Base-by-base conservation (phyloP, 2,113 vertebrate species). In the Lophotis ruficrista region DNA sequence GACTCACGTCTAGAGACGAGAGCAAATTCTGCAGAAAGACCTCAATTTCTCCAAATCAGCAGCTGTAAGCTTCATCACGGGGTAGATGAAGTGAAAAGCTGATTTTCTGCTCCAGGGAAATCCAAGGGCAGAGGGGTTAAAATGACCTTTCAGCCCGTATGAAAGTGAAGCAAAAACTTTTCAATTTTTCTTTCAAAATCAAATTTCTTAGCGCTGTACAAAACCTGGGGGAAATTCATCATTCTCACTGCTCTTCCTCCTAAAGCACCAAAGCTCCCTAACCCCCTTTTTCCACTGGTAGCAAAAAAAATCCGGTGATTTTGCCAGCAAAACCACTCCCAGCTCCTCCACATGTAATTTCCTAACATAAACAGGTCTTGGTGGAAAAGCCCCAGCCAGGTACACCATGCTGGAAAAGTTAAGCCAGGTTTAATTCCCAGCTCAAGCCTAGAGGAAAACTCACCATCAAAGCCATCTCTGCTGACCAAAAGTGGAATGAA, bases 381-480 rank as follows among this genome's bases (percentile, higher is more conserved):
- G 51, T 75, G 38, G 78, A 90, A 93, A 87, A 60, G 25, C 51
- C 72, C 78, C 73, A 79, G 78, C 73, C 92, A 87, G 75, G 66
- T 68, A 83, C 62, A 31, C 33, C 4, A 10, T 54, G 83, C 86
- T 51, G 41, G 66, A 89, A 43, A 94, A 68, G 53, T 88, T 83
- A 92, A 83, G n/a, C 45, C 15, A 12, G 28, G 71, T 65, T 91
- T 95, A 83, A 96, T 75, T 91, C 84, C 82, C 33, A 35, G 60
- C 50, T 93, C 56, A 72, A 85, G 62, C 88, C 86, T 30, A 15
- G 56, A 72, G 73, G 75, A 54, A 95, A 90, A 66, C 7, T 16
- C 6, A 1, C 43, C 69, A 78, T 51, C 62, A 66, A 94, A 89
- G 62, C 41, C 61, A 30, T 11, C 54, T 25, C 72, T 56, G 92